Evolutionary conservation across 2,888 invertebrate genomes (phyloP).

Genomic region (Orchestes rusci): DNA sequence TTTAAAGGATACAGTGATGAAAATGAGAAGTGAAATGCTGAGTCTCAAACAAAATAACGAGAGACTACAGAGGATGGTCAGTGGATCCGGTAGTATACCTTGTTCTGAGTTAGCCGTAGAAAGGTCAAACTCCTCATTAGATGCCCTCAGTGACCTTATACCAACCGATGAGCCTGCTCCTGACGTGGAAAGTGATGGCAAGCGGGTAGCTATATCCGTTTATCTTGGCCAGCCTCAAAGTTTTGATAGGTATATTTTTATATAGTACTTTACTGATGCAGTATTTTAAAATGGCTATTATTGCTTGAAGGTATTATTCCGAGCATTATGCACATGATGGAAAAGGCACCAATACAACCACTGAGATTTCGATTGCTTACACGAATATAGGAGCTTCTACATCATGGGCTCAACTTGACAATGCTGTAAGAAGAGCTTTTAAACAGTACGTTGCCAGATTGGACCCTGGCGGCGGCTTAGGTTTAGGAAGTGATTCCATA

Average conservation of each 20-base stretch:
- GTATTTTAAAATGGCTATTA: conserved; percentile 1
- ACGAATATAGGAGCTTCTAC: conserved; percentile 89
- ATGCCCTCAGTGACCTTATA: conserved; percentile 41
- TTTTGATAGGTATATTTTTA: conserved; percentile 52
- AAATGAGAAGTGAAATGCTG: conserved; percentile 96
- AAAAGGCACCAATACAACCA: conserved; percentile 42
- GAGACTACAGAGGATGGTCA: conserved; percentile 79
- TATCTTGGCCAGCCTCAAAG: conserved; percentile 79
- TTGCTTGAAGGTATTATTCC: conserved; percentile 38
- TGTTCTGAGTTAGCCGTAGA: conserved; percentile 32
- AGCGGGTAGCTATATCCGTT: conserved; percentile 80
- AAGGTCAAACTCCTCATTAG: conserved; percentile 38
- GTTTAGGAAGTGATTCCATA: conserved; percentile 71
- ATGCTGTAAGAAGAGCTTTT: conserved; percentile 83
- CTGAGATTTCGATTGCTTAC: conserved; percentile 76
- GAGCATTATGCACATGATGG: conserved; percentile 42
- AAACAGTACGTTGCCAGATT: conserved; percentile 90
- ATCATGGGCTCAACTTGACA: conserved; percentile 91
- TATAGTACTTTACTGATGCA: neutral
- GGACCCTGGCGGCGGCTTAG: conserved; percentile 87
- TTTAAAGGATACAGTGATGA: conserved; percentile 85
- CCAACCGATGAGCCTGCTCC: conserved; percentile 38
- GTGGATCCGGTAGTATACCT: conserved; percentile 36
- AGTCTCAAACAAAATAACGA: conserved; percentile 96
- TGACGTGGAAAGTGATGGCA: conserved; percentile 60